phyloP scores from a whole-genome alignment of 1,140 invertebrate genomes.

The Pararge aegeria region DNA sequence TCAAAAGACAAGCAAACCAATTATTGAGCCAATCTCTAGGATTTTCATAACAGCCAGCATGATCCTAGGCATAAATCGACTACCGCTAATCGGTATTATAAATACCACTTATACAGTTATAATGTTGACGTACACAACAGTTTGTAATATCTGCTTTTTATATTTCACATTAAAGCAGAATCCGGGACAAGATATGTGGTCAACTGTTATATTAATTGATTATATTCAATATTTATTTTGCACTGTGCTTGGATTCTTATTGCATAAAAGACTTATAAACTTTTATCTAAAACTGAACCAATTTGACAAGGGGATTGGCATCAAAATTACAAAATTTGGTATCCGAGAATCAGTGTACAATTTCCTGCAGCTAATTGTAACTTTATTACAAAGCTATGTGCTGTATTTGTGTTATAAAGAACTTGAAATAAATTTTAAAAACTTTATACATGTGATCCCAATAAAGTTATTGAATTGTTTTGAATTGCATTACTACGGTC shows the following conservation, averaged over 20 bases:
- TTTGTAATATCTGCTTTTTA: not conserved
- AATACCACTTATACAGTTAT: not conserved
- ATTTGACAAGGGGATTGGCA: slow-evolving; percentile 13
- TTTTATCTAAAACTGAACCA: slow-evolving; percentile 18
- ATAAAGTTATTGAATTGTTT: slow-evolving; percentile 26
- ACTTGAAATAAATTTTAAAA: not conserved
- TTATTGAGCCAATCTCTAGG: slow-evolving; percentile 2
- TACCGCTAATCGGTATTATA: not conserved
- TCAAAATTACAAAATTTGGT: not conserved
- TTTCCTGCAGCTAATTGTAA: slow-evolving; percentile 3
- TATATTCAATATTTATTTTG: slow-evolving; percentile 1
- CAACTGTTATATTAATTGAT: not conserved
- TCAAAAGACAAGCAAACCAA: not conserved
- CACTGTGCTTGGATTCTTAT: not conserved
- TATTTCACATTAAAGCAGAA: not conserved
- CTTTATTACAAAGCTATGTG: not conserved
- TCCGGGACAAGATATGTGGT: not conserved
- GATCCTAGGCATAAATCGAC: slow-evolving; percentile 7
- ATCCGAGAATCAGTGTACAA: not conserved
- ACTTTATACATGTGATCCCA: slow-evolving; percentile 13
- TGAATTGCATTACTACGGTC: slow-evolving; percentile 42
- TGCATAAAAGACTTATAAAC: not conserved
- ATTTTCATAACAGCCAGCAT: slow-evolving; percentile 8
- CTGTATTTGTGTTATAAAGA: not conserved
- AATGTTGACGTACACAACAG: not conserved